Percentiles rank a stretch among this genome's conserved stretches.
phyloP scores from a whole-genome alignment of 1,140 invertebrate species.

The Lepidurus packardi region DNA sequence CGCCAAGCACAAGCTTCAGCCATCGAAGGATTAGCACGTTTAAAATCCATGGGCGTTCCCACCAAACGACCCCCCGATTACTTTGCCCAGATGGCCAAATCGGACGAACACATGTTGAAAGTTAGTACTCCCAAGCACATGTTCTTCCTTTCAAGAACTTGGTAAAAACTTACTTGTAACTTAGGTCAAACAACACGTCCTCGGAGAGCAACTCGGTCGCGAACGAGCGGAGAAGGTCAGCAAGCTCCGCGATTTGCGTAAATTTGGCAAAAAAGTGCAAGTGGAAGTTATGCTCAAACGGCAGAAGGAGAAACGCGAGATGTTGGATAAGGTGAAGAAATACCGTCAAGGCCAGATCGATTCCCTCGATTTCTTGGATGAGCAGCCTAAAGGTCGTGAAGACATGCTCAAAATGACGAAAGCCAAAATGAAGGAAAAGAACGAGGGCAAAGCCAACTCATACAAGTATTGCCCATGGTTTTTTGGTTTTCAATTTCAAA shows the following conservation, averaged over 20 bases:
- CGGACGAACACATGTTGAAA: constrained; percentile 96
- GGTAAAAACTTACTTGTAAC: constrained; percentile 33
- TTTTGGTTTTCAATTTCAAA: background rate
- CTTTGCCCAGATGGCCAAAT: constrained; percentile 98
- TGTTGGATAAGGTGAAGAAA: constrained; percentile 74
- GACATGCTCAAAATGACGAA: constrained; percentile 41
- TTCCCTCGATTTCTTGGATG: constrained; percentile 76
- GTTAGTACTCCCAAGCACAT: constrained; percentile 41
- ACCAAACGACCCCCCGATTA: constrained; percentile 90
- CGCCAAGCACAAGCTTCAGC: constrained; percentile 85
- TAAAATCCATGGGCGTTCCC: constrained; percentile 67
- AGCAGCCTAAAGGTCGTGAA: constrained; percentile 53
- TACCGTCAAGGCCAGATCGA: constrained; percentile 72
- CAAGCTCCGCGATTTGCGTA: constrained; percentile 81
- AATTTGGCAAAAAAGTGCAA: constrained; percentile 85
- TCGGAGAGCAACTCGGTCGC: constrained; percentile 74
- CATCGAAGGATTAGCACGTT: constrained; percentile 63
- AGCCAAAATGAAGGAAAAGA: constrained; percentile 47
- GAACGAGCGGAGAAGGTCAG: constrained; percentile 82
- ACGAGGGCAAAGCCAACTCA: constrained; percentile 34
- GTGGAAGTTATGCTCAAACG: constrained; percentile 73
- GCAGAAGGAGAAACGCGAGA: constrained; percentile 48
- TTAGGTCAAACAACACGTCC: constrained; percentile 69
- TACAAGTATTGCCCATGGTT: background rate
- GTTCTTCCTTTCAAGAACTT: background rate